phyloP scores from a whole-genome alignment of 1,140 invertebrate species.

The Drosophila prosaltans region DNA sequence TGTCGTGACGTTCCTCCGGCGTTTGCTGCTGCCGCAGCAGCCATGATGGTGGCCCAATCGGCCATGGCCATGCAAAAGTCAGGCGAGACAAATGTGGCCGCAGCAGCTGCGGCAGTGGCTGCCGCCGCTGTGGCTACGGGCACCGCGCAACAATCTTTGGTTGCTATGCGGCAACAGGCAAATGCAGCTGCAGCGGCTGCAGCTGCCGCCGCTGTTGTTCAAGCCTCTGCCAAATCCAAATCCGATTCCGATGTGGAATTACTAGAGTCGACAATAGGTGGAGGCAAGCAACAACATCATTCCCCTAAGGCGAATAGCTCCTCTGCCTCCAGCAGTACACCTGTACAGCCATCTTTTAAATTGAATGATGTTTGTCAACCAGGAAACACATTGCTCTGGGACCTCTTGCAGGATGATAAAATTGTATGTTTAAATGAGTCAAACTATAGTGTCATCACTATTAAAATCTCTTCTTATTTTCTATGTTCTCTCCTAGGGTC shows the following conservation, averaged over 20 bases:
- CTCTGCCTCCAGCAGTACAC: conserved; percentile 23
- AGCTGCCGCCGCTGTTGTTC: conserved; percentile 42
- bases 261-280: conserved; percentile 45
- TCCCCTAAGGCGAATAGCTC: conserved; percentile 47
- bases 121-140: conserved; percentile 72
- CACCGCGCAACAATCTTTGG: conserved; percentile 71
- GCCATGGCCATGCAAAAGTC: conserved; percentile 78
- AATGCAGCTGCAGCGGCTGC: conserved; percentile 66
- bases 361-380: conserved; percentile 93
- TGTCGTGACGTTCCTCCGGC: conserved; percentile 70
- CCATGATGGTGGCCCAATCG: conserved; percentile 76
- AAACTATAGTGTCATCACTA: background rate
- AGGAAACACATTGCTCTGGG: conserved; percentile 96
- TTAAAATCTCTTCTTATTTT: background rate
- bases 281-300: conserved; percentile 56
- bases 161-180: conserved; percentile 63
- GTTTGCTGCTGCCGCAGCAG: conserved; percentile 76
- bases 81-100: conserved; percentile 66
- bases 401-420: conserved; percentile 95
- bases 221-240: conserved; percentile 47
- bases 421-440: conserved; percentile 87
- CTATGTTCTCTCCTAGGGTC: conserved; percentile 85
- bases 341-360: conserved; percentile 85
- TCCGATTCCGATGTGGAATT: conserved; percentile 67
- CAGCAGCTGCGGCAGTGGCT: conserved; percentile 67